Base-by-base conservation (phyloP, 1,140 invertebrate species). In the Leptinotarsa undecemlineata region DNA sequence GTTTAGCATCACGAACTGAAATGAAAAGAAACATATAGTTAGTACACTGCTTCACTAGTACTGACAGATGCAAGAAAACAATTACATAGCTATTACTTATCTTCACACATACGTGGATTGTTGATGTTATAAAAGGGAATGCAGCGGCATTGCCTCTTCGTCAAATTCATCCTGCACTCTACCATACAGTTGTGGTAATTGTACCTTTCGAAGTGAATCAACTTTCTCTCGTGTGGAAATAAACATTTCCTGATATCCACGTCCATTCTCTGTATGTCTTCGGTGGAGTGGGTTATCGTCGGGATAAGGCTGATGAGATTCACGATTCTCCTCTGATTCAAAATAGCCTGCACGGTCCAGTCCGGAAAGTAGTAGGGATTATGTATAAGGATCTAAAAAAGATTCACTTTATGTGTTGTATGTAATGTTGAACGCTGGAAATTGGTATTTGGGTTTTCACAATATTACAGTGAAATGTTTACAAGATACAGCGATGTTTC, bases 181-280 rank as follows among this genome's bases (percentile, higher is more conserved):
- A 86, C 84, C 84, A 91, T 85, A 78, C 91, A 92, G 78, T 92
- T 92, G 70, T 88, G 86, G 74, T 89, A 91, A 0, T 89, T 89
- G 71, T 92, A 92, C 1, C 84, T 83, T 2, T 79, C 78, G 15
- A 89, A 86, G 2, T 80, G 77, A 0, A 79, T 77, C 15, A 86
- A 75, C 68, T 79, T 75, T 0, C 79, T 82, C 85, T 92, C 90
- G 21, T 88, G 78, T 4, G 80, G 78, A 77, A 90, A 90, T 57
- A 90, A 86, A 74, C 91, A 92, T 26, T 88, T 85, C 48, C 90
- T 83, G 20, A 83, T 78, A 3, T 83, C 74, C 1, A 88, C 76
- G 0, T 80, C 74, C 73, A 91, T 86, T 2, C 81, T 67, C 13
- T 79, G 84, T 5, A 92, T 85, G 3, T 86, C 86, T 0, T 81